A percentile compares a stretch with the other conserved stretches of the same genome.
Conservation (phyloP, 2,797 vertebrate genomes). For the Simalia tracyae region DNA sequence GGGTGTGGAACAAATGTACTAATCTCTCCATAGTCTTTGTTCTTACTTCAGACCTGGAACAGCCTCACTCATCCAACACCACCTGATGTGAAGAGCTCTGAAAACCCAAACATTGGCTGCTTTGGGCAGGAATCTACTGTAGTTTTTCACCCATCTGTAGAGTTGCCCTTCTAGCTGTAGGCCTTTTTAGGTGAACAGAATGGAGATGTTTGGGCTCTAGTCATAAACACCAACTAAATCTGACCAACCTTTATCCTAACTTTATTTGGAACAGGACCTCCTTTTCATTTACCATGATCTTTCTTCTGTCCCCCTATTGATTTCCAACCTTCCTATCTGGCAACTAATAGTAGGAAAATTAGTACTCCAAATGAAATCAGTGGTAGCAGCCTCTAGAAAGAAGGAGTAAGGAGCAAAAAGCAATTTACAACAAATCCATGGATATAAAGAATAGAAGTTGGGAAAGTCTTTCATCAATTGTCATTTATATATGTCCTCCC, state of each 20-base stretch:
- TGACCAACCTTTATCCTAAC: background rate
- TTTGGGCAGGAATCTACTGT: background rate
- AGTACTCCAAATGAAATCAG: background rate
- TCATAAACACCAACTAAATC: background rate
- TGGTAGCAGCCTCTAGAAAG: background rate
- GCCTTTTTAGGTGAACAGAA: background rate
- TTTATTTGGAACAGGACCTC: background rate
- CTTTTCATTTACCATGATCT: background rate
- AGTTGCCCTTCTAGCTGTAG: background rate
- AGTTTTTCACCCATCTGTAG: background rate
- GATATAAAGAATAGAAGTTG: background rate
- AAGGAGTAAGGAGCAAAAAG: background rate
- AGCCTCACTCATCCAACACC: background rate
- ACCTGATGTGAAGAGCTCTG: background rate
- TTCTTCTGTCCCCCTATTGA: background rate
- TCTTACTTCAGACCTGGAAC: background rate
- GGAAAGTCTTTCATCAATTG: background rate
- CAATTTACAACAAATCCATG: background rate
- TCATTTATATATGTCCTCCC: background rate
- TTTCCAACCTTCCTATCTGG: background rate
- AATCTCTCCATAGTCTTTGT: background rate
- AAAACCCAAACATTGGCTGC: background rate
- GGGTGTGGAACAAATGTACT: background rate
- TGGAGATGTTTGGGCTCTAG: background rate
- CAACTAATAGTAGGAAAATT: background rate